Conservation (phyloP, 2,797 vertebrate species). For the Balearica regulorum region DNA sequence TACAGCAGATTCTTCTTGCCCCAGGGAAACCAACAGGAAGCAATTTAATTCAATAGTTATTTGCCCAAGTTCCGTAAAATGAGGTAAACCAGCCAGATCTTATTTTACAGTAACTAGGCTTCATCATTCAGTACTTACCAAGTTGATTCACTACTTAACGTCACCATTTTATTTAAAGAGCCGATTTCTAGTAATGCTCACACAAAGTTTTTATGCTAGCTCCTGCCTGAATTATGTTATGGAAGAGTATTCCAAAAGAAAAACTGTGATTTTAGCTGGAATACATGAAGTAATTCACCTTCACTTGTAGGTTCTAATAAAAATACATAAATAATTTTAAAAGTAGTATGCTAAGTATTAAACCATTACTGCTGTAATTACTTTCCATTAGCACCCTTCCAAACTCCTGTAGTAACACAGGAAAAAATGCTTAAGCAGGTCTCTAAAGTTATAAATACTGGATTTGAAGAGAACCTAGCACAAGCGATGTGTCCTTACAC, state of each 20-base stretch:
- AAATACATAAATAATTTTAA: neutral
- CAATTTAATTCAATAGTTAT: constrained; percentile 61
- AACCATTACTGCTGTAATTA: neutral
- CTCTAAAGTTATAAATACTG: neutral
- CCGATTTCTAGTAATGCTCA: constrained; percentile 14
- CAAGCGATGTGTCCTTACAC: neutral
- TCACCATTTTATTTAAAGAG: constrained; percentile 47
- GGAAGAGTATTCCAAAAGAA: neutral
- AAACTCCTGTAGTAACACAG: neutral
- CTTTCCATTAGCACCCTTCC: neutral
- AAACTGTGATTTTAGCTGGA: constrained; percentile 28
- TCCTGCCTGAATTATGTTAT: neutral
- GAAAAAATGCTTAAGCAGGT: neutral
- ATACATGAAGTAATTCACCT: neutral
- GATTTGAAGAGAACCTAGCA: neutral
- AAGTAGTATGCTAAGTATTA: neutral
- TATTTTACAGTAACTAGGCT: constrained; percentile 31
- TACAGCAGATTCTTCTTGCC: constrained; percentile 12
- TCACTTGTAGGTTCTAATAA: neutral
- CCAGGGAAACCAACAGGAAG: constrained; percentile 48
- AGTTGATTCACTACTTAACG: constrained; percentile 18
- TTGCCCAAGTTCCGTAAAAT: constrained; percentile 59
- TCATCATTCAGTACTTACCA: constrained; percentile 38
- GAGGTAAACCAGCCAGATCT: constrained; percentile 40
- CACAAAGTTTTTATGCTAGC: neutral